Percentiles rank a stretch among this genome's conserved stretches.
These are phyloP conservation scores for Lasioglossum figueresi DNA, from an alignment of 2,888 invertebrate genomes.

Conservation along the genomic window DNA sequence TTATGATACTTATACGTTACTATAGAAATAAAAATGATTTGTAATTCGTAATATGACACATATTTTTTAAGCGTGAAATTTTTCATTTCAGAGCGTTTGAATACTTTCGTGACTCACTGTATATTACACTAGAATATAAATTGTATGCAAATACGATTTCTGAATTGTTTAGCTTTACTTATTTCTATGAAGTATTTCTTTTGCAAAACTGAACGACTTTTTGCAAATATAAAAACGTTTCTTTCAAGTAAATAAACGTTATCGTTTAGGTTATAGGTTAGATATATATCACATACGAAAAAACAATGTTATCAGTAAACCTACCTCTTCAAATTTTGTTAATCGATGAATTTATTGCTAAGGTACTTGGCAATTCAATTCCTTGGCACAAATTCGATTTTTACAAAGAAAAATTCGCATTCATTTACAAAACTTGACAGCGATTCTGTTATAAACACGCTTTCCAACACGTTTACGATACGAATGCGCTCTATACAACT, in stretches of 20 bases:
- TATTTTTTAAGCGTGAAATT: too few relatives aligned
- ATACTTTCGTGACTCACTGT: too few relatives aligned
- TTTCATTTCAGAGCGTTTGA: too few relatives aligned
- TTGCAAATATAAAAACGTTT: background rate
- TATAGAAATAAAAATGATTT: too few relatives aligned
- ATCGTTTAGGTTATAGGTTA: slow-evolving; percentile 37
- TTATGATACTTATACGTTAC: too few relatives aligned
- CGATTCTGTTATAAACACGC: slow-evolving; percentile 6
- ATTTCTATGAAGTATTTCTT: background rate
- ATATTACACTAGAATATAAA: background rate
- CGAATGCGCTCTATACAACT: slow-evolving; percentile 35
- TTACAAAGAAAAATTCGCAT: slow-evolving; percentile 6
- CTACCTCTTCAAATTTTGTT: background rate
- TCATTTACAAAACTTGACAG: slow-evolving; percentile 42
- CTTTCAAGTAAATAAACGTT: background rate
- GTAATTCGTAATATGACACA: too few relatives aligned
- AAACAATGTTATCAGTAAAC: background rate
- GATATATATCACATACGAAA: background rate
- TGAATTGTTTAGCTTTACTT: background rate
- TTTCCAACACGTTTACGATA: slow-evolving; percentile 31
- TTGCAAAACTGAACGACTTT: background rate
- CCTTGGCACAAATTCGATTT: background rate
- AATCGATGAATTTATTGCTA: background rate
- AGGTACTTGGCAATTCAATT: background rate
- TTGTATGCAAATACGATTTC: background rate